A percentile compares a stretch with the other conserved stretches of the same genome.
phyloP scores from a whole-genome alignment of 2,797 vertebrate species.

The Yasuhikotakia modesta region DNA sequence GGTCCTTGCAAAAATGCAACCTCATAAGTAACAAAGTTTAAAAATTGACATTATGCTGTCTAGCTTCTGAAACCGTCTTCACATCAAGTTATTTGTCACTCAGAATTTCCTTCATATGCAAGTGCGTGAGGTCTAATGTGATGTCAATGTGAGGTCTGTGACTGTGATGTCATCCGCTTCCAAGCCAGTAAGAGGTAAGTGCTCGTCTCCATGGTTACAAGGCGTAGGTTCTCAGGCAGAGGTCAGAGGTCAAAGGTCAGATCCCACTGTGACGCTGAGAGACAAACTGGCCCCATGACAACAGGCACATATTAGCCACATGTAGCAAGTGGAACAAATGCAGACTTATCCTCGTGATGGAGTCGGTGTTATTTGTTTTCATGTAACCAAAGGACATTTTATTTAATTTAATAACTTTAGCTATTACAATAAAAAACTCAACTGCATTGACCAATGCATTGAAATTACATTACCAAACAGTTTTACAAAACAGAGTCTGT shows the following conservation, averaged over 20 bases:
- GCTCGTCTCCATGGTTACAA: slow-evolving; percentile 17
- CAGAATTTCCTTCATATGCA: neutral
- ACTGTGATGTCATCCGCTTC: slow-evolving; percentile 43
- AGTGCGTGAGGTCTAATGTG: slow-evolving; percentile 14
- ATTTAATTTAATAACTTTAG: too few species aligned
- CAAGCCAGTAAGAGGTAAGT: slow-evolving; percentile 23
- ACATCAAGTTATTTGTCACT: neutral
- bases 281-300: neutral
- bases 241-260: slow-evolving; percentile 27
- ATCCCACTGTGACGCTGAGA: neutral
- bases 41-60: too few species aligned
- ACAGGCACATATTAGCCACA: slow-evolving; percentile 12
- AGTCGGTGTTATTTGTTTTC: neutral
- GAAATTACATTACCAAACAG: too few species aligned
- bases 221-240: slow-evolving; percentile 8
- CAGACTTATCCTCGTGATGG: neutral
- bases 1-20: too few species aligned
- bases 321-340: neutral
- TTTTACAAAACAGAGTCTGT: too few species aligned
- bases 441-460: too few species aligned
- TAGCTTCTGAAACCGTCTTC: too few species aligned
- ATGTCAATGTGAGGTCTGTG: neutral
- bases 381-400: neutral
- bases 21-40: too few species aligned
- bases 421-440: neutral